Evolutionary conservation across 2,113 vertebrate genomes (phyloP), one percentile per base, ranked within the genome.

Genomic region (Zosterops lateralis): DNA sequence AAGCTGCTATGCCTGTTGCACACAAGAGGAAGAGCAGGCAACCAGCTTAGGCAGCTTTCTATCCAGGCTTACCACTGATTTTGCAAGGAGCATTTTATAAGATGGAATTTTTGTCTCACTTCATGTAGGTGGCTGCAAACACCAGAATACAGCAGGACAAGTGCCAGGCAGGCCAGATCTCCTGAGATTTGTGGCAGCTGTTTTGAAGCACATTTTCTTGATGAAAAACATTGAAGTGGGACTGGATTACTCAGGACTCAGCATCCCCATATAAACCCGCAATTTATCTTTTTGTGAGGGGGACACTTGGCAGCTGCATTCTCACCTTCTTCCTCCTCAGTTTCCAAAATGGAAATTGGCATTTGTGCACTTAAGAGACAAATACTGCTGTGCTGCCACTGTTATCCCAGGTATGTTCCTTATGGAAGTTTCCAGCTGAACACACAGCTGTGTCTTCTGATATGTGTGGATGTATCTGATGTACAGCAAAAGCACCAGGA

Each of bases 341-440:
- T 34, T 68, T 61, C 48, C n/a, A 45, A 75, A 78, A 13, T 1
- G 11, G 32, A 81, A 42, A 21, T 2, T 36, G 29, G 2, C 32
- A 50, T 48, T 72, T 82, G 11, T 36, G 36, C 36, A 48, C 32
- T 21, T 24, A 38, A 51, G 44, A 75, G 34, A 53, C 38, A 56
- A 83, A 71, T 7, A 75, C 1, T 47, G 21, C 36, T 10, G 19
- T 10, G 12, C 48, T 78, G 15, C 34, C 62, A n/a, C n/a, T n/a
- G 8, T 6, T 12, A 25, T 14, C 48, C 60, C 3, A 18, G 40
- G 16, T 32, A 21, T 0, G 0, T 21, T 86, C 21, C 38, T 42
- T 12, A 14, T 2, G 6, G 44, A 54, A 56, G 21, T 54, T 53
- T 62, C 12, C 47, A 9, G 4, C 0, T 44, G 78, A 78, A 61